Conservation (phyloP, 2,888 invertebrate species). For the Salticus scenicus region DNA sequence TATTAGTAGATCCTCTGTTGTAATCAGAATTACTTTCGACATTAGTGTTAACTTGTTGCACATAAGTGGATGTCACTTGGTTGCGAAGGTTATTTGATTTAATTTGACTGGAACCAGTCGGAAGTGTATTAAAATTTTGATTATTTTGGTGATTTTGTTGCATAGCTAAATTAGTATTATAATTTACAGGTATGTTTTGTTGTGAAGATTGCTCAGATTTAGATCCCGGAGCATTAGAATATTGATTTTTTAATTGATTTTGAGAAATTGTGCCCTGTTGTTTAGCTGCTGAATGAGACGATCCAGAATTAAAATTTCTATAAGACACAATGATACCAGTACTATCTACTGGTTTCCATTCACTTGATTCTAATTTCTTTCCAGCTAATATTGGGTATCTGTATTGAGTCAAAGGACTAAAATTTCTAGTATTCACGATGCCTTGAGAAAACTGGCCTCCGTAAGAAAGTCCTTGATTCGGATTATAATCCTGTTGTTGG, state of each 20-base stretch:
- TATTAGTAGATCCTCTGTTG: neutral
- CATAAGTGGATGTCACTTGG: neutral
- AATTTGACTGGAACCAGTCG: neutral
- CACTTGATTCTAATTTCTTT: neutral
- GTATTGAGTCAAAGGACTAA: neutral
- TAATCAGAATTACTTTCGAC: neutral
- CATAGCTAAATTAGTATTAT: neutral
- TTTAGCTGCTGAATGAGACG: neutral
- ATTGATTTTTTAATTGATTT: neutral
- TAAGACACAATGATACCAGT: neutral
- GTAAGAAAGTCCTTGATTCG: neutral
- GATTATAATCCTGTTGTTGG: neutral
- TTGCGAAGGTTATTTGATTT: neutral
- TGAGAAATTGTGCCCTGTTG: neutral
- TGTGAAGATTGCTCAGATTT: neutral
- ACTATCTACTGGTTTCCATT: neutral
- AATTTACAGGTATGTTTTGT: neutral
- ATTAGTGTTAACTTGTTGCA: neutral
- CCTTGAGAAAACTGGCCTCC: neutral
- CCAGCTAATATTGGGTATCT: neutral
- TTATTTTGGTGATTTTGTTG: neutral
- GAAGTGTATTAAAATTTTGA: neutral
- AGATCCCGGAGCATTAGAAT: neutral
- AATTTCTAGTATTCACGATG: neutral
- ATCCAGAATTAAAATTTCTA: neutral